Conservation (phyloP, 2,888 invertebrate genomes). For the Hoplodrina blanda region DNA sequence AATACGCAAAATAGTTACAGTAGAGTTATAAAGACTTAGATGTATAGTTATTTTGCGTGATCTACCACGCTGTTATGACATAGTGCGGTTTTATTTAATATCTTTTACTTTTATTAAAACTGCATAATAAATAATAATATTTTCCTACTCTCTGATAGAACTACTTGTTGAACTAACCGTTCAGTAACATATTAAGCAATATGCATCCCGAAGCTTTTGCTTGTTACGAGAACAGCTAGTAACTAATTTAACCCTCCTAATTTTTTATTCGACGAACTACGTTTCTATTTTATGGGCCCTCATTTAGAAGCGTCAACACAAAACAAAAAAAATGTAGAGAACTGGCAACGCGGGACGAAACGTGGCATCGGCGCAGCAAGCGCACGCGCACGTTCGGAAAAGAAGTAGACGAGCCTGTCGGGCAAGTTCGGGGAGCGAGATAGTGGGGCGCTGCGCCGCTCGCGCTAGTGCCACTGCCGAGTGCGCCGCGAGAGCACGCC, state of each 20-base stretch:
- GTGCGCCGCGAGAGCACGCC: constrained; percentile 79
- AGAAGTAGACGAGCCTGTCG: constrained; percentile 82
- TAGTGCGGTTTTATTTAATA: neutral
- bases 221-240: constrained; percentile 26
- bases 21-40: neutral
- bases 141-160: neutral
- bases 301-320: constrained; percentile 86
- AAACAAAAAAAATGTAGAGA: constrained; percentile 83
- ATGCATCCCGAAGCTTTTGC: constrained; percentile 17
- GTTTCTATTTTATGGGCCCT: constrained; percentile 87
- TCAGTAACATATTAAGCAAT: constrained; percentile 1
- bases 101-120: constrained; percentile 5
- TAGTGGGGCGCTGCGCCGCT: constrained; percentile 79
- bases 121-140: neutral
- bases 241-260: constrained; percentile 58
- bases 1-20: constrained; percentile 2
- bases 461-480: constrained; percentile 84
- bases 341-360: constrained; percentile 84
- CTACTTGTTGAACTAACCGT: neutral
- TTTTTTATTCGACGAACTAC: constrained; percentile 75
- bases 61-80: constrained; percentile 10
- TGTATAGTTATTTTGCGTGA: neutral
- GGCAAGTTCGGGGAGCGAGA: constrained; percentile 79
- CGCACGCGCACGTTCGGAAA: constrained; percentile 83
- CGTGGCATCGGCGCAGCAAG: constrained; percentile 86